Base-by-base conservation (phyloP, 1,140 invertebrate species). In the Drosophila melanica region DNA sequence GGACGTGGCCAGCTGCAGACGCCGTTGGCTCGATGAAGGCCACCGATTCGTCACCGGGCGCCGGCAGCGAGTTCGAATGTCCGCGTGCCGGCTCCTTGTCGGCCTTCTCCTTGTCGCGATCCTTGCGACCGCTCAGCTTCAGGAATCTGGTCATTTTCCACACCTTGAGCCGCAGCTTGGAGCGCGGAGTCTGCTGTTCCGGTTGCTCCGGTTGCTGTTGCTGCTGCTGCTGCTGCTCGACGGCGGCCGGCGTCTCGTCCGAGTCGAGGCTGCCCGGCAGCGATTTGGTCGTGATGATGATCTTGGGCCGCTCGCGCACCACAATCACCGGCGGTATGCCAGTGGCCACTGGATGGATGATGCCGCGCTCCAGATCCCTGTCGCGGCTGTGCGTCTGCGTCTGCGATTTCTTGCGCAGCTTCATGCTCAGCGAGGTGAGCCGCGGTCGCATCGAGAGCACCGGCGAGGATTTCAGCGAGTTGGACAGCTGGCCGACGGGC, bases 221-320 rank as follows among this genome's bases (percentile, higher is more conserved):
- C 80, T 44, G 41, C 12, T 55, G 3, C 11, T 30, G 50, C 53
- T 47, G 68, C 45, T 53, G 58, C 93, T 74, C 62, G 54, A 47
- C 33, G 41, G 37, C 59, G 41, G 93, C 92, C 20, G 92, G 92
- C 54, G 96, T 95, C 41, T 94, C 94, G 67, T 96, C 95, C 0
- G 95, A 95, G 87, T 96, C 96, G 67, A 96, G 92, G 77, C 96
- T 96, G 90, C 95, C 96, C 0, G 96, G 95, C 79, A 96, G 77
- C 44, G 95, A 96, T 82, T 95, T 96, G 12, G 96, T 14, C 93
- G 93, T 70, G 92, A 95, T 57, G 93, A 93, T 90, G 92, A 94
- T 90, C 94, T 94, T 85, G 87, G 94, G 73, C 47, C 90, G 77
- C 75, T 93, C 63, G 35, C 80, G 68, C 48, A 90, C 75, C 35